Evolutionary conservation across 2,797 vertebrate genomes (phyloP), one percentile per base, ranked within the genome.

Genomic region (Lagocephalus sceleratus): DNA sequence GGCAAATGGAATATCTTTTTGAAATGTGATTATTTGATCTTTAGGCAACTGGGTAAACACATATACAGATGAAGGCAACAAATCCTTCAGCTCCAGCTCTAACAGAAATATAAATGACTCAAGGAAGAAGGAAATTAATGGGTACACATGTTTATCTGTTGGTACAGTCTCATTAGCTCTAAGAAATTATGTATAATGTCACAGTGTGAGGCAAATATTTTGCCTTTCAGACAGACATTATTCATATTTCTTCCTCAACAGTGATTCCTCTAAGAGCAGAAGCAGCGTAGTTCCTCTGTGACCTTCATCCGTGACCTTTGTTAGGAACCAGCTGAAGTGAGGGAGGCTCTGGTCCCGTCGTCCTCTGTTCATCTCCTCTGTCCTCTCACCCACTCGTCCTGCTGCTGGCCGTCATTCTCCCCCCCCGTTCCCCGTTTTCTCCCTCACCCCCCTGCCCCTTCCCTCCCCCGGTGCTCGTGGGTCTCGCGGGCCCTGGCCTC

Each of bases 401-500:
- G 61, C 41, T 26, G 51, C 66, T 64, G 57, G 15, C 47, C 50
- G 41, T 57, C 3, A n/a, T 72, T 72, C 65, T 71, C 68, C 55
- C 50, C 53, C 68, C 73, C 78, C 78, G 64, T 59, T 20, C 20
- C 44, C 32, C 11, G 14, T 23, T 35, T 29, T 54, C 63, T 68
- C 63, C 63, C 70, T 80, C 75, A 62, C 81, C 68, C 75, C 50
- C 60, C 43, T 63, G 59, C 76, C 73, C 73, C 51, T 68, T 59
- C 57, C 16, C 58, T 77, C 58, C 73, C 6, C 38, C 54, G 63
- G 52, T 66, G 73, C 74, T 87, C 78, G 74, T 55, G 29, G 35
- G 59, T 84, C 81, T 83, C 84, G 2, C 47, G 78, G 76, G 86
- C 71, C 71, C 71, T 83, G 77, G 85, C 82, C 81, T 76, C 66